Conservation (phyloP, 2,888 invertebrate species). For the Mimas tiliae region DNA sequence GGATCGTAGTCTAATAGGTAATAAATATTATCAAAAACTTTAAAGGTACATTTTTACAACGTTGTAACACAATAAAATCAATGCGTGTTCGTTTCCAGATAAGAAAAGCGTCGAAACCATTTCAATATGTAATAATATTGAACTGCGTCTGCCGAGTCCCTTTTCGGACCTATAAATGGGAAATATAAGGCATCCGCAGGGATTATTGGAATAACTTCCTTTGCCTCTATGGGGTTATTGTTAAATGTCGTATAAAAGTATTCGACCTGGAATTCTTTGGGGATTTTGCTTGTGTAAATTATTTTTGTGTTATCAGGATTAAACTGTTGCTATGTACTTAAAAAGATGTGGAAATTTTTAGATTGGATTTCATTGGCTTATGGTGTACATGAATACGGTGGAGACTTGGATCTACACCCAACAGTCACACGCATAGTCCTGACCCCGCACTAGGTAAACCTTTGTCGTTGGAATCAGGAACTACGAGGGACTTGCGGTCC, state of each 20-base stretch:
- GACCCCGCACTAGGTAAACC: no score
- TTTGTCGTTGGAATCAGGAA: no score
- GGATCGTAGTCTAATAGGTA: no score
- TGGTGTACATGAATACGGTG: no score
- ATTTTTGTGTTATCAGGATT: background rate
- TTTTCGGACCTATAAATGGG: conserved; percentile 32
- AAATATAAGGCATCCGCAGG: conserved; percentile 31
- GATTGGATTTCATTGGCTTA: no score
- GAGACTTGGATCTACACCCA: no score
- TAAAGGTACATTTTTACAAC: background rate
- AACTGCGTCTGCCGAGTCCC: conserved; percentile 2
- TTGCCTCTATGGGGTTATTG: conserved; percentile 8
- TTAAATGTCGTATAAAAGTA: conserved; percentile 11
- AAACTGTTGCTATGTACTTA: no score
- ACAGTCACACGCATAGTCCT: no score
- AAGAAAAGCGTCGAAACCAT: conserved; percentile 9
- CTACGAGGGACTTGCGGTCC: no score
- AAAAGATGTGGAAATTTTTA: no score
- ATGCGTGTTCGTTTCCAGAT: conserved; percentile 12
- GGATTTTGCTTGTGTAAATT: background rate
- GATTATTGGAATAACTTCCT: conserved; percentile 40
- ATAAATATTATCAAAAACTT: background rate
- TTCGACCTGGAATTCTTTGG: background rate
- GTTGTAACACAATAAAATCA: conserved; percentile 4
- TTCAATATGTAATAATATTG: conserved; percentile 31